Conservation (phyloP, 2,113 vertebrate genomes). For the Heloderma charlesbogerti region DNA sequence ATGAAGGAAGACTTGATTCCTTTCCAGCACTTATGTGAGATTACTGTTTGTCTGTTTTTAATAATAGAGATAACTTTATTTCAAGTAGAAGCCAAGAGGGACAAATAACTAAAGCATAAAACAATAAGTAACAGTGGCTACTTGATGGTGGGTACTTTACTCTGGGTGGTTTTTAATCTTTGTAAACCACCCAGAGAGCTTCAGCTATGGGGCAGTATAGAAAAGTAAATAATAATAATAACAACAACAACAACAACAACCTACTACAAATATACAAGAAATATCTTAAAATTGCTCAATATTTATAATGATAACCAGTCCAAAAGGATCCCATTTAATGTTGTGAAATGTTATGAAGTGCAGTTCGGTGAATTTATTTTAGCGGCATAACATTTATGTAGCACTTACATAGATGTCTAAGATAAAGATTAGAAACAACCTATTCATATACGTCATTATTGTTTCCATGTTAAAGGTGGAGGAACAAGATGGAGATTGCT, state of each 20-base stretch:
- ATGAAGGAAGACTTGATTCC: slow-evolving; percentile 7
- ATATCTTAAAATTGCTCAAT: neutral
- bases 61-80: neutral
- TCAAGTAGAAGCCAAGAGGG: neutral
- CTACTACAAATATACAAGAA: neutral
- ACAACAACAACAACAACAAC: no score
- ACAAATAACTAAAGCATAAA: neutral
- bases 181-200: no score
- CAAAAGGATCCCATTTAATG: neutral
- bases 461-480: neutral
- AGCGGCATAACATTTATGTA: neutral
- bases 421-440: neutral
- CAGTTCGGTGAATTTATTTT: neutral
- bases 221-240: neutral
- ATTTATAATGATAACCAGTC: neutral
- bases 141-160: neutral
- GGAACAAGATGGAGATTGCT: neutral
- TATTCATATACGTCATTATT: neutral
- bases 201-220: no score
- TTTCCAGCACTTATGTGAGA: slow-evolving; percentile 12
- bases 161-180: no score
- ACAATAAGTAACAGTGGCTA: neutral
- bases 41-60: slow-evolving; percentile 11
- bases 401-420: neutral
- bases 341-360: neutral